phyloP scores from a whole-genome alignment of 1,140 invertebrate genomes.

The Spodoptera litura region DNA sequence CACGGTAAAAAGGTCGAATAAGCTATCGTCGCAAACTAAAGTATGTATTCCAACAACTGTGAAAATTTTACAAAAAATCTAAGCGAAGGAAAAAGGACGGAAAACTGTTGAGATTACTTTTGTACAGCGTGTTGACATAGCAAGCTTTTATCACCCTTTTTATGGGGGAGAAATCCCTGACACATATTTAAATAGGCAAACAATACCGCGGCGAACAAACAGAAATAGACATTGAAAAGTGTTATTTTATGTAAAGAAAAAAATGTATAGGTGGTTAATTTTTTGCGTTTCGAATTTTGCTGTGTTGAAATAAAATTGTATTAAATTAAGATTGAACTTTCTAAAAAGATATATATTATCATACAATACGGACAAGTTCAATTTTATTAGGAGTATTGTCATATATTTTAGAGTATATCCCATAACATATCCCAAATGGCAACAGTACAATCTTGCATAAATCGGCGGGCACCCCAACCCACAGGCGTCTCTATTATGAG shows the following conservation, averaged over 20 bases:
- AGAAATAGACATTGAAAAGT: conserved; percentile 61
- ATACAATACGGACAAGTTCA: no score
- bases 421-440: not conserved
- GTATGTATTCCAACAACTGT: conserved; percentile 32
- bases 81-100: conserved; percentile 63
- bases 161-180: conserved; percentile 78
- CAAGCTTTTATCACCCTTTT: conserved; percentile 83
- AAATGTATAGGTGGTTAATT: not conserved
- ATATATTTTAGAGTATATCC: conserved; percentile 4
- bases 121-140: conserved; percentile 81
- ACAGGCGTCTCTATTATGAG: conserved; percentile 8
- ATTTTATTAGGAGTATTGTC: not conserved
- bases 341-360: no score
- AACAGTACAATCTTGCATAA: not conserved
- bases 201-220: conserved; percentile 70
- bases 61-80: conserved; percentile 46
- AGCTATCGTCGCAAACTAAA: conserved; percentile 5
- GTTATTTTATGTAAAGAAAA: conserved; percentile 44
- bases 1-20: not conserved
- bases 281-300: not conserved
- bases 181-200: conserved; percentile 84
- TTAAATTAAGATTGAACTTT: not conserved
- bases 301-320: not conserved
- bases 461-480: not conserved
- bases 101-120: conserved; percentile 81